phyloP scores from a whole-genome alignment of 2,888 invertebrate species.

The Caenorhabditis drosophilae region DNA sequence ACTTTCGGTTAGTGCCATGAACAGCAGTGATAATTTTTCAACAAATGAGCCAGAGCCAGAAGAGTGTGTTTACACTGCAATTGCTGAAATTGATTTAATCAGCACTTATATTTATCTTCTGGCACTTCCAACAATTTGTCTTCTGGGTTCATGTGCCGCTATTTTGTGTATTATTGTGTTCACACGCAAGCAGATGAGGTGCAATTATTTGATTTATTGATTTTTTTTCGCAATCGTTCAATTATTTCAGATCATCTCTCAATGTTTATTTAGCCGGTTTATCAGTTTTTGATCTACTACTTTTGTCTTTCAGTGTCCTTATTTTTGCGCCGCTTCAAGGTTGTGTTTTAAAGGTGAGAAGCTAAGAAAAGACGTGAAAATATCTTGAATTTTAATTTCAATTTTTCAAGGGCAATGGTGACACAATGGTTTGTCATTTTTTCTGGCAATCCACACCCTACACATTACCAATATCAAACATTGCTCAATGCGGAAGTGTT shows the following conservation, averaged over 20 bases:
- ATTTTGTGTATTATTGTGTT: slow-evolving; percentile 58
- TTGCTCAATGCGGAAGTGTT: slow-evolving; percentile 60
- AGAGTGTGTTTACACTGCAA: neutral
- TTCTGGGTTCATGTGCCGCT: slow-evolving; percentile 55
- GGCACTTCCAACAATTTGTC: slow-evolving; percentile 54
- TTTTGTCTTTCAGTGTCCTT: slow-evolving; percentile 58
- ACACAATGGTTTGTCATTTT: slow-evolving; percentile 57
- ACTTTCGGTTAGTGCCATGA: no score
- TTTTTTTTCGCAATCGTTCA: neutral
- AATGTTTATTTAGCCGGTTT: slow-evolving; percentile 68
- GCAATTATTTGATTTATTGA: slow-evolving; percentile 4
- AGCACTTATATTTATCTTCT: slow-evolving; percentile 50
- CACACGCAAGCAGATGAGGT: slow-evolving; percentile 63
- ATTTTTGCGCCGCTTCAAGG: slow-evolving; percentile 61
- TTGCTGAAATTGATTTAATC: slow-evolving; percentile 28
- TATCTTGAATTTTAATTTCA: neutral
- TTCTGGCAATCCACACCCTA: slow-evolving; percentile 64
- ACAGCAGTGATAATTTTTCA: no score
- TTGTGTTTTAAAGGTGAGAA: slow-evolving; percentile 50
- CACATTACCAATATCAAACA: slow-evolving; percentile 60
- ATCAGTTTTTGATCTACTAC: slow-evolving; percentile 63
- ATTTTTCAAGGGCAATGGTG: slow-evolving; percentile 18
- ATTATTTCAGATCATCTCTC: slow-evolving; percentile 55
- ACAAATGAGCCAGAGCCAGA: slow-evolving; percentile 19
- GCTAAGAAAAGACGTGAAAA: no score